Percentiles rank a stretch among this genome's conserved stretches.
Conservation (phyloP, 2,113 vertebrate species). For the Silurus asotus region DNA sequence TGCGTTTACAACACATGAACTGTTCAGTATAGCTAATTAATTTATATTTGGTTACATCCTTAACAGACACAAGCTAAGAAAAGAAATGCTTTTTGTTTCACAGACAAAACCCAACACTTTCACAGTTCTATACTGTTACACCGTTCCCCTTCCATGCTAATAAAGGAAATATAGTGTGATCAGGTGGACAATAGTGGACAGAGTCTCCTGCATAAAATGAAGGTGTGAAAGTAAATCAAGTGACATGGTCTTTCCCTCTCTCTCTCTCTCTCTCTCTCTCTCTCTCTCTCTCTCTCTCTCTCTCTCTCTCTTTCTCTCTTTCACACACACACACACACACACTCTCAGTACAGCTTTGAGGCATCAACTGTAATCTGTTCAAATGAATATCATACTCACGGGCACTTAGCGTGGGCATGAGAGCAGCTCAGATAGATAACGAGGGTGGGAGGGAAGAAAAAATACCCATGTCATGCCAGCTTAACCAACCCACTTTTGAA, state of each 20-base stretch:
- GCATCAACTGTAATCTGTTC: slow-evolving; percentile 43
- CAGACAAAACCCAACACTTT: not conserved
- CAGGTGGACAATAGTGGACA: not conserved
- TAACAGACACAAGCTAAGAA: not conserved
- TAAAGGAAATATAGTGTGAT: slow-evolving; percentile 21
- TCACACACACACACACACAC: slow-evolving; percentile 19
- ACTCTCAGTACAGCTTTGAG: slow-evolving; percentile 8
- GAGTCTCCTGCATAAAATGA: not conserved
- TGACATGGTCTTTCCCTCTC: not conserved
- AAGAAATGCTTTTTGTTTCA: not conserved
- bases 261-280: not conserved
- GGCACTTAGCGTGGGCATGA: slow-evolving; percentile 27
- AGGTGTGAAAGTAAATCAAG: not conserved
- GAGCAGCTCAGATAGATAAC: slow-evolving; percentile 15
- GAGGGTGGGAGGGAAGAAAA: slow-evolving; percentile 10
- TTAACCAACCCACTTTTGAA: slow-evolving; percentile 40
- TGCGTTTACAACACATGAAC: not conserved
- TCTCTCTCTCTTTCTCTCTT: not conserved
- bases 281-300: not conserved
- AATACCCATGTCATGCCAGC: slow-evolving; percentile 24
- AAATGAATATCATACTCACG: slow-evolving; percentile 40
- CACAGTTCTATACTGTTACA: slow-evolving; percentile 26
- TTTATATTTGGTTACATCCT: not conserved
- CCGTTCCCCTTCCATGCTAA: slow-evolving; percentile 18
- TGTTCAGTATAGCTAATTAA: too few relatives aligned